A percentile compares a stretch with the other conserved stretches of the same genome.
phyloP scores from a whole-genome alignment of 2,888 invertebrate species.

The Archaeoteleia sp. region DNA sequence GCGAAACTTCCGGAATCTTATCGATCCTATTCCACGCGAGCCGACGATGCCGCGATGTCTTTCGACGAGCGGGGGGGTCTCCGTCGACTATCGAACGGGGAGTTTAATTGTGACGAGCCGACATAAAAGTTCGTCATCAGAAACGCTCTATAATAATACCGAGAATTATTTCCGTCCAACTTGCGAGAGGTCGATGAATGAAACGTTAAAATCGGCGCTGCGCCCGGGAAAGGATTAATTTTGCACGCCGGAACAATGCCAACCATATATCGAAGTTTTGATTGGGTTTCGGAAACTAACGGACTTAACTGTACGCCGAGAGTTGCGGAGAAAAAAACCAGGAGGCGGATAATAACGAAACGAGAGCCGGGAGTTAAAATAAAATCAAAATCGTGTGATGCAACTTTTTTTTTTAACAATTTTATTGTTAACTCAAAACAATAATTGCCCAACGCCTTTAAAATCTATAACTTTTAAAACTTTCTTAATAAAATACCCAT shows the following conservation, averaged over 20 bases:
- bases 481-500: no score
- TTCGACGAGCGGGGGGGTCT: no score
- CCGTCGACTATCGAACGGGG: slow-evolving; percentile 2
- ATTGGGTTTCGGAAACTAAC: no score
- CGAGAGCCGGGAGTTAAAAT: no score
- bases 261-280: slow-evolving; percentile 58
- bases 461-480: no score
- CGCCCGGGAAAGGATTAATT: slow-evolving; percentile 51
- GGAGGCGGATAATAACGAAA: no score
- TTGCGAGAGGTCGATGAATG: slow-evolving; percentile 31
- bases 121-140: slow-evolving; percentile 22
- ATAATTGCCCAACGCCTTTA: no score
- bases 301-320: no score
- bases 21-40: slow-evolving; percentile 21
- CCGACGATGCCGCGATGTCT: slow-evolving; percentile 11
- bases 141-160: slow-evolving; percentile 24
- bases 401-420: no score
- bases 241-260: slow-evolving; percentile 54
- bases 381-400: no score
- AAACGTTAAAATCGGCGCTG: slow-evolving; percentile 39
- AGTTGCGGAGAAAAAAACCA: no score
- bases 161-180: slow-evolving; percentile 38
- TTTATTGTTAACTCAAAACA: no score
- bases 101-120: slow-evolving; percentile 21
- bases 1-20: slow-evolving; percentile 26